A percentile compares a stretch with the other conserved stretches of the same genome.
These are phyloP conservation scores for Tympanoctomys barrerae DNA, from an alignment of 2,797 vertebrate genomes.

Conservation along the genomic window DNA sequence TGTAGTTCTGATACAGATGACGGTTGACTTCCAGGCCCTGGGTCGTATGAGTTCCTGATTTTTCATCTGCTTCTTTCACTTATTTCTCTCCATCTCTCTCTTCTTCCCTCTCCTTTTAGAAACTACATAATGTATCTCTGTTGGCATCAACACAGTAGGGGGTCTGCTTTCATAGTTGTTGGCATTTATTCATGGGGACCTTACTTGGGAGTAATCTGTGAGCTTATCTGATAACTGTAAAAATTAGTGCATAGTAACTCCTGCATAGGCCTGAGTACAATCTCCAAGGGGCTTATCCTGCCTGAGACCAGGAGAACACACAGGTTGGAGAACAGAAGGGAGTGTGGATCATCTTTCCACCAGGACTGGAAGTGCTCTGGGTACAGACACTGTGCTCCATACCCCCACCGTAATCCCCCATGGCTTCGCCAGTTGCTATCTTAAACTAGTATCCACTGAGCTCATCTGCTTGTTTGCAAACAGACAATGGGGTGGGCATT, in stretches of 20 bases:
- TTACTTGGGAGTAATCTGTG: background rate
- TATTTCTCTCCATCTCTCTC: too few relatives aligned
- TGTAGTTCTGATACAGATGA: background rate
- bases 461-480: conserved; percentile 25
- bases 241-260: background rate
- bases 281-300: background rate
- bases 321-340: background rate
- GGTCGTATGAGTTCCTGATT: background rate
- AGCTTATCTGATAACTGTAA: background rate
- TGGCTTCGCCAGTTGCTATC: background rate
- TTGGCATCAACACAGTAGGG: background rate
- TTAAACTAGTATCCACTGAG: background rate
- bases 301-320: background rate
- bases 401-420: background rate
- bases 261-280: background rate
- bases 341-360: background rate
- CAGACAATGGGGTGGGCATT: background rate
- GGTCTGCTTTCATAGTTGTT: background rate
- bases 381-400: rapidly evolving
- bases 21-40: too few relatives aligned
- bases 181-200: background rate
- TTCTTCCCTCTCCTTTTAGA: background rate
- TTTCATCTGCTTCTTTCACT: background rate
- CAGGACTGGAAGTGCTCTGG: background rate
- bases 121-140: background rate